phyloP scores from a whole-genome alignment of 1,140 invertebrate genomes.

The Pogonomyrmex barbatus region DNA sequence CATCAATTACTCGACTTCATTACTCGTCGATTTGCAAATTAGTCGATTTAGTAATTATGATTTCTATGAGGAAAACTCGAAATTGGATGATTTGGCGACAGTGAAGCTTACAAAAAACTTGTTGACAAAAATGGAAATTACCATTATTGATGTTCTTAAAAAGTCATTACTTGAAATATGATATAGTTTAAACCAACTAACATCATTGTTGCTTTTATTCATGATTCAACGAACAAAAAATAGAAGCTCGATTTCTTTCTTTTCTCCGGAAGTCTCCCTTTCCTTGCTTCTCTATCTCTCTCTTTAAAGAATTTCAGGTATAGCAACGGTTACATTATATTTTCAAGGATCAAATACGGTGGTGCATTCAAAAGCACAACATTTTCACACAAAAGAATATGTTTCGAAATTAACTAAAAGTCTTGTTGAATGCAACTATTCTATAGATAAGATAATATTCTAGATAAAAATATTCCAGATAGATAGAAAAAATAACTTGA shows the following conservation, averaged over 20 bases:
- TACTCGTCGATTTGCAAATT: conserved; percentile 57
- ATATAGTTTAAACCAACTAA: conserved; percentile 70
- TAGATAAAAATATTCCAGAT: background rate
- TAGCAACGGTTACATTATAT: conserved; percentile 13
- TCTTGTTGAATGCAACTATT: background rate
- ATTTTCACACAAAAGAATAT: conserved; percentile 12
- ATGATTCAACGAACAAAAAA: background rate
- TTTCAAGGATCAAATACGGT: background rate
- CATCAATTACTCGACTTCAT: conserved; percentile 65
- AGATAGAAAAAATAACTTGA: background rate
- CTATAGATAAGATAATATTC: too few relatives aligned
- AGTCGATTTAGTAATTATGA: conserved; percentile 13
- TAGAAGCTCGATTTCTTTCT: background rate
- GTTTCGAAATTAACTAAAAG: background rate
- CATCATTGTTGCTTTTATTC: background rate
- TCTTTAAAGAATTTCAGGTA: background rate
- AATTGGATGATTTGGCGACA: conserved; percentile 44
- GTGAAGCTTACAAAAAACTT: conserved; percentile 68
- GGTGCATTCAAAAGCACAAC: conserved; percentile 6
- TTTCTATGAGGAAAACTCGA: background rate
- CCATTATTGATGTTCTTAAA: background rate
- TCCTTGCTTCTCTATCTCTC: background rate
- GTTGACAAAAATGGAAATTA: background rate
- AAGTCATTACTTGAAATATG: conserved; percentile 68
- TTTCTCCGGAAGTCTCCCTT: background rate